A percentile compares a stretch with the other conserved stretches of the same genome.
Evolutionary conservation across 2,888 invertebrate genomes (phyloP).

Genomic region (Lysandra bellargus): DNA sequence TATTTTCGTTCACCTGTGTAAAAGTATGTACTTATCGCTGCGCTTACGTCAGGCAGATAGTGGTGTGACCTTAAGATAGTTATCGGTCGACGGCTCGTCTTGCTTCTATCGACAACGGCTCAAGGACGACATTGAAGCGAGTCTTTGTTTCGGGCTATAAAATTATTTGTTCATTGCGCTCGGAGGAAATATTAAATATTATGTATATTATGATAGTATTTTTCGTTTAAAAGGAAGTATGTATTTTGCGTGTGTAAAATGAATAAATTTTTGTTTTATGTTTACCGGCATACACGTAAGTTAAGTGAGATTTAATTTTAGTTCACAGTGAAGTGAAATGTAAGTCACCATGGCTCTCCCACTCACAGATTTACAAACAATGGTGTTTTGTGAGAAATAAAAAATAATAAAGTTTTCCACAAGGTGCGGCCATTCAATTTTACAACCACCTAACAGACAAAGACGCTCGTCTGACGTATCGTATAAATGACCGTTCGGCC

Average conservation of each 20-base stretch:
- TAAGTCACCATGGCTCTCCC: neutral
- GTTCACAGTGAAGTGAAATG: neutral
- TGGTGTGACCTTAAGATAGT: slow-evolving; percentile 75
- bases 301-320: neutral
- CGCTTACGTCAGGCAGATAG: slow-evolving; percentile 69
- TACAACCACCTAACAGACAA: slow-evolving; percentile 60
- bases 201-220: neutral
- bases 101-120: slow-evolving; percentile 65
- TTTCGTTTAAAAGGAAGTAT: neutral
- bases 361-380: slow-evolving; percentile 1
- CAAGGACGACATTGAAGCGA: slow-evolving; percentile 63
- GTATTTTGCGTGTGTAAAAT: neutral
- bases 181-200: neutral
- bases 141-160: slow-evolving; percentile 34
- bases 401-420: slow-evolving; percentile 47
- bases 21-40: slow-evolving; percentile 52
- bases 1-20: slow-evolving; percentile 50
- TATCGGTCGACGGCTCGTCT: slow-evolving; percentile 77
- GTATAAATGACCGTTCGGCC: slow-evolving; percentile 77
- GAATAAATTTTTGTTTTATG: no score
- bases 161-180: slow-evolving; percentile 24
- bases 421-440: slow-evolving; percentile 44
- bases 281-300: neutral
- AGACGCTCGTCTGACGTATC: slow-evolving; percentile 67
- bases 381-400: neutral